Percentiles rank a stretch among this genome's conserved stretches.
Evolutionary conservation across 2,797 vertebrate genomes (phyloP).

Genomic region (Darevskia mixta): DNA sequence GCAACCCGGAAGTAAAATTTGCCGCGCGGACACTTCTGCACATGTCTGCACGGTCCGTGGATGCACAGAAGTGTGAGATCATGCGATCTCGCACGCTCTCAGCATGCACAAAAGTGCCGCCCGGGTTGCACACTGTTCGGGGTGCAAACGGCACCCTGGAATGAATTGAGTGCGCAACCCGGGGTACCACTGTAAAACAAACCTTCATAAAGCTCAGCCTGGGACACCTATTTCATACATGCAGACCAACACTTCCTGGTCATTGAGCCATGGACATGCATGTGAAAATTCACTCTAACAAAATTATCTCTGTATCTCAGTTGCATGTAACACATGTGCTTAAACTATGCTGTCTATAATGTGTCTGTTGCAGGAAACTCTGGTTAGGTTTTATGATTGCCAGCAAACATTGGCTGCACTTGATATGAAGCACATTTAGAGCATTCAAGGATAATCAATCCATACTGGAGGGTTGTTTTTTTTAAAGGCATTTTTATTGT

Average conservation of each 20-base stretch:
- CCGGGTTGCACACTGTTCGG: too few relatives aligned
- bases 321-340: too few relatives aligned
- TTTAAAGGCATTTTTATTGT: too few relatives aligned
- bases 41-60: too few relatives aligned
- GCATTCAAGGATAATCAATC: not conserved
- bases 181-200: not conserved
- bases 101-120: too few relatives aligned
- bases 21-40: too few relatives aligned
- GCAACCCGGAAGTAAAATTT: too few relatives aligned
- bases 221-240: not conserved
- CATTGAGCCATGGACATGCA: not conserved
- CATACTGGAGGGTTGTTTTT: too few relatives aligned
- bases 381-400: not conserved
- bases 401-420: not conserved
- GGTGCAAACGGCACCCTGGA: too few relatives aligned
- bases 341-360: not conserved
- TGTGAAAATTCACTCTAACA: not conserved
- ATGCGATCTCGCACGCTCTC: too few relatives aligned
- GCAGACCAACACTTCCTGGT: not conserved
- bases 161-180: too few relatives aligned
- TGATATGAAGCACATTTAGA: not conserved
- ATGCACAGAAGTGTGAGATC: not conserved
- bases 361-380: not conserved
- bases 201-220: not conserved
- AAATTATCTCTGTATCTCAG: not conserved